These are phyloP conservation scores for Altica lythri DNA, from an alignment of 2,888 invertebrate species.

Conservation along the genomic window DNA sequence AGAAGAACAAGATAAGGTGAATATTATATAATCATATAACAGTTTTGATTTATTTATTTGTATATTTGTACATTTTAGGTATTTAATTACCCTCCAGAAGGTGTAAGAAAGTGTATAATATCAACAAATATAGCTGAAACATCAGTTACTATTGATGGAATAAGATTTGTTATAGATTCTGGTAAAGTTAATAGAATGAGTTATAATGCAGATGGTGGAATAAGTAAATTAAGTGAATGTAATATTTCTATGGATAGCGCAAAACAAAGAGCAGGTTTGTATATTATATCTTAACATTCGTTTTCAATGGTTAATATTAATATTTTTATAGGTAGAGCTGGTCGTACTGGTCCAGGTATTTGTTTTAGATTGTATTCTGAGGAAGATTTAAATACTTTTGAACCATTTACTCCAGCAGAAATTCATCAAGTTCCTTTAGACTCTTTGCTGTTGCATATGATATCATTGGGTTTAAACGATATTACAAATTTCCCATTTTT, in stretches of 20 bases:
- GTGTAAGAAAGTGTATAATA: conserved; percentile 93
- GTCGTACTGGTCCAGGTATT: conserved; percentile 92
- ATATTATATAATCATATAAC: not conserved
- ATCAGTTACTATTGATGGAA: conserved; percentile 97
- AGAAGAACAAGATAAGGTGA: conserved; percentile 92
- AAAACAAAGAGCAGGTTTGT: conserved; percentile 79
- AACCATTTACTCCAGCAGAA: conserved; percentile 88
- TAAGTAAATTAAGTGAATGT: conserved; percentile 90
- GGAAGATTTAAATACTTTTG: conserved; percentile 77
- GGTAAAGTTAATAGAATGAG: conserved; percentile 95
- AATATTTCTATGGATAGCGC: conserved; percentile 88
- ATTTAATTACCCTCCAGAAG: conserved; percentile 94
- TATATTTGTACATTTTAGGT: conserved; percentile 32
- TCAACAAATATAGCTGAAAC: conserved; percentile 99
- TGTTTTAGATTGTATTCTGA: conserved; percentile 91
- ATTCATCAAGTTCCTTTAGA: conserved; percentile 93
- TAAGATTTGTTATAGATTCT: conserved; percentile 95
- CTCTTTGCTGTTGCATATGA: conserved; percentile 88
- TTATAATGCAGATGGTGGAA: conserved; percentile 87
- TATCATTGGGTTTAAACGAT: conserved; percentile 90
- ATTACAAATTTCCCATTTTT: conserved; percentile 92
- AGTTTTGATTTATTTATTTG: not conserved
- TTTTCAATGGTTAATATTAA: not conserved
- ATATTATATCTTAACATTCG: too few relatives aligned
- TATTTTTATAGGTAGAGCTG: conserved; percentile 74